phyloP scores from a whole-genome alignment of 2,888 invertebrate species.

The Gymnosoma rotundatum region DNA sequence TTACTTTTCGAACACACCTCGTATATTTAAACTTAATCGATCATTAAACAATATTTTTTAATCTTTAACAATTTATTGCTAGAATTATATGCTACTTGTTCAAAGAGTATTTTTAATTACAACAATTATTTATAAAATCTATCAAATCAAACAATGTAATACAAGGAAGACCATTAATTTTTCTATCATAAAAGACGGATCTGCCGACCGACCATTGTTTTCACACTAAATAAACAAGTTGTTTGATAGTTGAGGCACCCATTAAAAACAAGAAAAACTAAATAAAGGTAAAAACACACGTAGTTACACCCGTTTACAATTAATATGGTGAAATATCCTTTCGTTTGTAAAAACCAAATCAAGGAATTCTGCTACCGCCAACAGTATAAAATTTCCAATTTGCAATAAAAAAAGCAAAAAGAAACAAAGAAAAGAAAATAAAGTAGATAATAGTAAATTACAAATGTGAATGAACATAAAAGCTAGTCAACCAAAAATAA shows the following conservation, averaged over 20 bases:
- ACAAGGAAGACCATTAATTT: background rate
- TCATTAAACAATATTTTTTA: background rate
- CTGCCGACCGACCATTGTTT: constrained; percentile 61
- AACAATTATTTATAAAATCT: constrained; percentile 53
- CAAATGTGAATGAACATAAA: constrained; percentile 61
- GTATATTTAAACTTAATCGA: background rate
- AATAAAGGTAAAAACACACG: background rate
- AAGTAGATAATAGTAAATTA: constrained; percentile 62
- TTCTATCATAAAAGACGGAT: constrained; percentile 53
- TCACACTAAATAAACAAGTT: constrained; percentile 53
- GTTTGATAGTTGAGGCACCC: constrained; percentile 42
- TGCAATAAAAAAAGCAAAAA: constrained; percentile 72
- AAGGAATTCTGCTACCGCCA: constrained; percentile 74
- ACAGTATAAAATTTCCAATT: constrained; percentile 81
- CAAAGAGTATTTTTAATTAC: constrained; percentile 26
- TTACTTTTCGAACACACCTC: background rate
- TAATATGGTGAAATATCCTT: constrained; percentile 50
- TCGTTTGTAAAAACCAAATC: constrained; percentile 38
- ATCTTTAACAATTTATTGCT: background rate
- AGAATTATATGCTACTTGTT: background rate
- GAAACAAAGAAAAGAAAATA: constrained; percentile 50
- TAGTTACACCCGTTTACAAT: constrained; percentile 39
- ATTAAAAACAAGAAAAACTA: constrained; percentile 45
- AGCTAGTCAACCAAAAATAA: constrained; percentile 57
- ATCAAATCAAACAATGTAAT: constrained; percentile 17